Conservation (phyloP, 2,113 vertebrate species). For the Oplegnathus fasciatus region DNA sequence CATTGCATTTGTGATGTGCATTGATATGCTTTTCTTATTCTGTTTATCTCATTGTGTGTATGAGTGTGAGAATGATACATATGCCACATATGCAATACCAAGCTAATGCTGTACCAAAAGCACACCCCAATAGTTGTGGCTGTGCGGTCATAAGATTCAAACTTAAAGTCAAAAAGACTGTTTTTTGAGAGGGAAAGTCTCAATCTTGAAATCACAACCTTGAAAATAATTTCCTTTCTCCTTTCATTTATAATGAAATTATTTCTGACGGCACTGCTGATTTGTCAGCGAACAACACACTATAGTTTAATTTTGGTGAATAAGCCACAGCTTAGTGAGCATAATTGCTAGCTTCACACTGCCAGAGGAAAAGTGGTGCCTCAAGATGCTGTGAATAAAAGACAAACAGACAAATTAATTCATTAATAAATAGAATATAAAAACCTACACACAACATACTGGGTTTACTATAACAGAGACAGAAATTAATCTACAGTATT, state of each 20-base stretch:
- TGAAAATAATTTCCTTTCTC: slow-evolving; percentile 51
- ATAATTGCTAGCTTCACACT: slow-evolving; percentile 40
- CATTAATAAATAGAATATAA: slow-evolving; percentile 35
- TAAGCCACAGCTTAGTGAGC: slow-evolving; percentile 39
- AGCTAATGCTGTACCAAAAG: slow-evolving; percentile 2
- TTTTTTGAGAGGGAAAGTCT: slow-evolving; percentile 36
- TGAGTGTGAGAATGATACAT: slow-evolving; percentile 1
- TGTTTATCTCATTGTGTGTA: slow-evolving; percentile 7
- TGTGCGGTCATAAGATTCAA: slow-evolving; percentile 16
- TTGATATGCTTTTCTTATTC: slow-evolving; percentile 10
- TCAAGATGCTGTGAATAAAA: slow-evolving; percentile 45
- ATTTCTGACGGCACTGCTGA: slow-evolving; percentile 48
- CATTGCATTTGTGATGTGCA: neutral
- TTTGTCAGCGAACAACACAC: slow-evolving; percentile 53
- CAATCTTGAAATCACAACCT: slow-evolving; percentile 40
- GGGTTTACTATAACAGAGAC: neutral
- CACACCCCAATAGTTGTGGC: slow-evolving; percentile 7
- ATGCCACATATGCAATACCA: neutral
- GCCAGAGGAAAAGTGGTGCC: slow-evolving; percentile 37
- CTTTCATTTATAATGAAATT: slow-evolving; percentile 56
- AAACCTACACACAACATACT: slow-evolving; percentile 12
- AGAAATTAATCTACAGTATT: slow-evolving; percentile 28
- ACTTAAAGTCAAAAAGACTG: slow-evolving; percentile 22
- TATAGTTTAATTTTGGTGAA: slow-evolving; percentile 55
- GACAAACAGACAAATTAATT: slow-evolving; percentile 34